A percentile compares a stretch with the other conserved stretches of the same genome.
Conservation (phyloP, 2,113 vertebrate species). For the Sapajus apella region DNA sequence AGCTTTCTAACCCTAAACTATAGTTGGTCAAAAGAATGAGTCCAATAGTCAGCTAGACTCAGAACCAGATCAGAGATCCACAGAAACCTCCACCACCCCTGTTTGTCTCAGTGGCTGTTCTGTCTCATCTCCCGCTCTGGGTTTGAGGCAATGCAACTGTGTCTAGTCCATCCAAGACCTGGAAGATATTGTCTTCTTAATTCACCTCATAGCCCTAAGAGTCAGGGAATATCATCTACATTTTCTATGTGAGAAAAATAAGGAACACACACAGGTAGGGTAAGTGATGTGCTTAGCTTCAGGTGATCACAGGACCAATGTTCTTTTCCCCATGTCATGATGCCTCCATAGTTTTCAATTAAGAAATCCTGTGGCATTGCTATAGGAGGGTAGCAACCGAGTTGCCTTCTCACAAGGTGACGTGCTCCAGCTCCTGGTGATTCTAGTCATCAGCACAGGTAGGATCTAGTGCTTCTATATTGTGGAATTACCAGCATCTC, state of each 20-base stretch:
- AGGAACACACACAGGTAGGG: not conserved
- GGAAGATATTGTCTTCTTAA: not conserved
- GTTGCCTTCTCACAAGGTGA: not conserved
- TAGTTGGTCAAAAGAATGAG: not conserved
- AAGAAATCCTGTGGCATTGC: not conserved
- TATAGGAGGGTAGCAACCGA: not conserved
- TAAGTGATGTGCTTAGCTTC: not conserved
- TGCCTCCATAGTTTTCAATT: not conserved
- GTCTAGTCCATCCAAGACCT: not conserved
- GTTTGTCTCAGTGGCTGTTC: not conserved
- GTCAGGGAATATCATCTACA: not conserved
- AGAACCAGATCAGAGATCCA: not conserved
- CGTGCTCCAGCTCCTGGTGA: not conserved
- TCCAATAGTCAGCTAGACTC: not conserved
- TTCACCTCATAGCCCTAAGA: not conserved
- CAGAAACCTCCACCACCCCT: not conserved
- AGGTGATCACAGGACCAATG: not conserved
- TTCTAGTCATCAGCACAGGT: not conserved
- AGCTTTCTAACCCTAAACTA: not conserved
- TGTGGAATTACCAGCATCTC: not conserved
- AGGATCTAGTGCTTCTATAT: not conserved
- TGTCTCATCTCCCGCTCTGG: not conserved
- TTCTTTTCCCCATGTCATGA: not conserved
- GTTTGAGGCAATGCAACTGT: not conserved
- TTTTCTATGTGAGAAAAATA: not conserved